Percentiles rank a stretch among this genome's conserved stretches.
Evolutionary conservation across 2,888 invertebrate genomes (phyloP).

Genomic region (Phaedon cochleariae): DNA sequence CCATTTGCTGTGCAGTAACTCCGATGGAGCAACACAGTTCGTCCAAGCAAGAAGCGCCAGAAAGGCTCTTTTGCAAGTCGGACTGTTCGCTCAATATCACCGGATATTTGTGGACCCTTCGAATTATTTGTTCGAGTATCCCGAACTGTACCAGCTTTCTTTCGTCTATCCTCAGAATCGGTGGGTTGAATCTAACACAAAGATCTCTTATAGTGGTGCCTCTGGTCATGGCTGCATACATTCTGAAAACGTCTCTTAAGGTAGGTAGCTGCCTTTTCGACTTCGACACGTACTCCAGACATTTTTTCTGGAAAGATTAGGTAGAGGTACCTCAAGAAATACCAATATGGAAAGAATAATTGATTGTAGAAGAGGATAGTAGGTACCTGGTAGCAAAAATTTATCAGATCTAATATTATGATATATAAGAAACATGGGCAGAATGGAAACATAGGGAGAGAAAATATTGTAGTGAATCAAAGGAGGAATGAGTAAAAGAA

Average conservation of each 20-base stretch:
- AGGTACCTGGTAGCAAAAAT: too few species aligned
- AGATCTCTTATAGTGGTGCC: constrained; percentile 76
- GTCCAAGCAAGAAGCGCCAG: constrained; percentile 83
- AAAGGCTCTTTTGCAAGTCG: constrained; percentile 73
- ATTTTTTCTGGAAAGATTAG: constrained; percentile 57
- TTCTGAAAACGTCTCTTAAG: constrained; percentile 67
- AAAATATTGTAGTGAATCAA: too few species aligned
- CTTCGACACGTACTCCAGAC: constrained; percentile 56
- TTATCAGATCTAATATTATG: too few species aligned
- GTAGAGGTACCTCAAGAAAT: too few species aligned
- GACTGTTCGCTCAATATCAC: constrained; percentile 53
- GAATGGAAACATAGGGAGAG: too few species aligned
- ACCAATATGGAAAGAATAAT: too few species aligned
- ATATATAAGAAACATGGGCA: too few species aligned
- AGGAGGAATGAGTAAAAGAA: too few species aligned
- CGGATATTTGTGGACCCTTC: constrained; percentile 76
- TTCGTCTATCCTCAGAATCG: constrained; percentile 79
- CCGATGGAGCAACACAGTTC: constrained; percentile 90
- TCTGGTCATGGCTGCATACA: constrained; percentile 75
- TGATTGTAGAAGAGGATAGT: too few species aligned
- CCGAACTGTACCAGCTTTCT: constrained; percentile 87
- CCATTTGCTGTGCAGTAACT: constrained; percentile 77
- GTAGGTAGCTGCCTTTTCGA: constrained; percentile 62
- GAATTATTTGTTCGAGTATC: constrained; percentile 82
- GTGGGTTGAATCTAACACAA: constrained; percentile 76